These are phyloP conservation scores for Caretta caretta DNA, from an alignment of 2,113 vertebrate species.

Conservation along the genomic window DNA sequence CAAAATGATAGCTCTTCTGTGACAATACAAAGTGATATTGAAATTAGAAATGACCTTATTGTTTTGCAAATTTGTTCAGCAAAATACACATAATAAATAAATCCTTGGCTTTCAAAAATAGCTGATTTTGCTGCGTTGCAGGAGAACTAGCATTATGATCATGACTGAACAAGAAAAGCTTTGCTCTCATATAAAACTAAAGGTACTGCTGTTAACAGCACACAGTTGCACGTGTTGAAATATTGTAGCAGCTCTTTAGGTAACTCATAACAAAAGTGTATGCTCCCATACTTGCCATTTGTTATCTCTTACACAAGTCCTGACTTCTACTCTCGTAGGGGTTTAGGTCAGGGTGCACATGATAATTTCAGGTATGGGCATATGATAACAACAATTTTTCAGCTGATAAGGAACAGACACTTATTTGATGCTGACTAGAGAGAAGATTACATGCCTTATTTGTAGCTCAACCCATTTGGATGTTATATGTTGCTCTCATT, in stretches of 20 bases:
- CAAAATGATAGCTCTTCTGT: background rate
- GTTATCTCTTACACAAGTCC: background rate
- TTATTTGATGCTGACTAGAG: background rate
- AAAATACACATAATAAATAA: constrained; percentile 66
- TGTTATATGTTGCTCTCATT: background rate
- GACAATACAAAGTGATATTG: constrained; percentile 33
- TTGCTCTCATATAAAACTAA: background rate
- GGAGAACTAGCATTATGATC: constrained; percentile 61
- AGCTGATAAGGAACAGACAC: background rate
- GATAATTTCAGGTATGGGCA: background rate
- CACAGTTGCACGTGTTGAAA: background rate
- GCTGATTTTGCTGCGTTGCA: background rate
- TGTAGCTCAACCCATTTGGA: background rate
- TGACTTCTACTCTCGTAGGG: background rate
- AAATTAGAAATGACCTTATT: constrained; percentile 28
- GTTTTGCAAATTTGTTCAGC: constrained; percentile 61
- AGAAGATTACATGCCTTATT: background rate
- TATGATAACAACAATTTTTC: background rate
- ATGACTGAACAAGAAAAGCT: constrained; percentile 60
- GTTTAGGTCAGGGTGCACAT: background rate
- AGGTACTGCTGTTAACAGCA: constrained; percentile 3
- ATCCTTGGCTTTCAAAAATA: constrained; percentile 24
- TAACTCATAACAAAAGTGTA: background rate
- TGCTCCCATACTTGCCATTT: background rate
- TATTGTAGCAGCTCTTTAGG: background rate